A percentile compares a stretch with the other conserved stretches of the same genome.
Conservation (phyloP, 64 coral and sea anemone species). For the Montipora sp. region DNA sequence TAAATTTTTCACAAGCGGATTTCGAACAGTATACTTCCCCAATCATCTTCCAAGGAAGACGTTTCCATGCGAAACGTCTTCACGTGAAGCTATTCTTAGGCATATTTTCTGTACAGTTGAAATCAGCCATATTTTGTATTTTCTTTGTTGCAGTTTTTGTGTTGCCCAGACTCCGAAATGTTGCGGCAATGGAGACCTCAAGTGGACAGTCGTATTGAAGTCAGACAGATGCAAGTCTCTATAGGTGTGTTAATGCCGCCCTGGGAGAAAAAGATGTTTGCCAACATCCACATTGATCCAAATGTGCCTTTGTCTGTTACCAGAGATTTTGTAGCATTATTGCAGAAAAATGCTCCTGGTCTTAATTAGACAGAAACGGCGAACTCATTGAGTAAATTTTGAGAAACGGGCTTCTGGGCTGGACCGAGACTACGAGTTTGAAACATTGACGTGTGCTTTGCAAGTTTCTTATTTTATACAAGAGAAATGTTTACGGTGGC, state of each 20-base stretch:
- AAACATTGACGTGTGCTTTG: no score
- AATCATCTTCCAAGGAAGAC: no score
- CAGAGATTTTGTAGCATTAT: constrained; percentile 77
- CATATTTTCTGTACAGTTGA: no score
- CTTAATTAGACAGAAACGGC: constrained; percentile 17
- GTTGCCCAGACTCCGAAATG: neutral
- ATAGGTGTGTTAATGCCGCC: constrained; percentile 82
- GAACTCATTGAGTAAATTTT: no score
- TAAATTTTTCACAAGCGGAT: no score
- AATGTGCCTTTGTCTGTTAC: constrained; percentile 67
- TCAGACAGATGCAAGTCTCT: constrained; percentile 64
- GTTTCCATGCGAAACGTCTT: no score
- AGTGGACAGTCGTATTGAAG: constrained; percentile 8
- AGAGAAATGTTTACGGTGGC: no score
- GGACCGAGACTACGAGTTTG: no score
- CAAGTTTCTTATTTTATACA: no score
- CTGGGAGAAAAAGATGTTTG: constrained; percentile 70
- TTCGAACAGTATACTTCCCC: no score
- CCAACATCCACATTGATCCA: constrained; percentile 63
- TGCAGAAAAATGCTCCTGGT: constrained; percentile 71
- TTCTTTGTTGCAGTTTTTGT: neutral
- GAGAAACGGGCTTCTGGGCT: no score
- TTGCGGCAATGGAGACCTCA: constrained; percentile 43
- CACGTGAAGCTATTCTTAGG: no score
- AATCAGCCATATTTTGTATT: neutral